Conservation (phyloP, 2,113 vertebrate species). For the Chaetodon trifascialis region DNA sequence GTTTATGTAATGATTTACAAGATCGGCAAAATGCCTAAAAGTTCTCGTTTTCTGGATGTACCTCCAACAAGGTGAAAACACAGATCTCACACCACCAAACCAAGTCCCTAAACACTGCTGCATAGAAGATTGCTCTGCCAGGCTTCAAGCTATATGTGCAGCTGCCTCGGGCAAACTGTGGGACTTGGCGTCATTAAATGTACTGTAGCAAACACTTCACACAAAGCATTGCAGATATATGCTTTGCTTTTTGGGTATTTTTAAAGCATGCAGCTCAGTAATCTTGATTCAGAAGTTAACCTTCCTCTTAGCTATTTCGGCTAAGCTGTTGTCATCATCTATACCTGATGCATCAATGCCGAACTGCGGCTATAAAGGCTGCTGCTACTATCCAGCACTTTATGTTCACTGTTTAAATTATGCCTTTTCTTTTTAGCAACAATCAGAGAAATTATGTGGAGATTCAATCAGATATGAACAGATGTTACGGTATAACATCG, state of each 20-base stretch:
- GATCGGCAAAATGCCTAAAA: conserved; percentile 24
- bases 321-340: neutral
- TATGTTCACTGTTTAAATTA: neutral
- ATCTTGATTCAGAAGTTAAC: neutral
- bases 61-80: conserved; percentile 28
- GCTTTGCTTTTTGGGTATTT: neutral
- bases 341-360: conserved; percentile 9
- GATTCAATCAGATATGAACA: conserved; percentile 11
- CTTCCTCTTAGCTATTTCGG: neutral
- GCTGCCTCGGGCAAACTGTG: conserved; percentile 46
- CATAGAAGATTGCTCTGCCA: conserved; percentile 38
- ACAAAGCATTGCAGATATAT: conserved; percentile 26
- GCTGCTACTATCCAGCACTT: conserved; percentile 3
- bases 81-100: conserved; percentile 27
- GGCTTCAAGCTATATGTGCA: conserved; percentile 38
- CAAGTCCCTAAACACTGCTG: conserved; percentile 45
- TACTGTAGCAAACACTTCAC: conserved; percentile 31
- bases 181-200: conserved; percentile 33
- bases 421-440: conserved; percentile 6
- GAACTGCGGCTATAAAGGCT: conserved; percentile 10
- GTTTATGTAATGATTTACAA: neutral
- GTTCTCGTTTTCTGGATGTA: conserved; percentile 1
- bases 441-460: conserved; percentile 15
- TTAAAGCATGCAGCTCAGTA: neutral
- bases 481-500: conserved; percentile 18